phyloP scores from a whole-genome alignment of 1,140 invertebrate species.

The Drosophila prosaltans region DNA sequence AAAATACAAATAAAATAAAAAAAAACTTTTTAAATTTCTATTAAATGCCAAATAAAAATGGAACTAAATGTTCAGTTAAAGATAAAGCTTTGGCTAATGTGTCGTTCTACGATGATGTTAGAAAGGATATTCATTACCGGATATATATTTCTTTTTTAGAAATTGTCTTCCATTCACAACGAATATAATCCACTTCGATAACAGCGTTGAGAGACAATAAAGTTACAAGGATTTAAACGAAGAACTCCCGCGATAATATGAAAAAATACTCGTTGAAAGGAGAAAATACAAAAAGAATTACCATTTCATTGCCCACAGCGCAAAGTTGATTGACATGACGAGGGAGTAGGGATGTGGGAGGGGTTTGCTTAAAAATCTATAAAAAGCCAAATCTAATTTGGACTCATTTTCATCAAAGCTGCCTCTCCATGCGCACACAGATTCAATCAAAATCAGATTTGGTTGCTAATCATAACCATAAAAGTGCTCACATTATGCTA shows the following conservation, averaged over 20 bases:
- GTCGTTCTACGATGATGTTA: too few relatives aligned
- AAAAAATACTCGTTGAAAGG: too few relatives aligned
- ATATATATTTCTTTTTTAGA: too few relatives aligned
- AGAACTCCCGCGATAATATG: too few relatives aligned
- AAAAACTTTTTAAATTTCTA: too few relatives aligned
- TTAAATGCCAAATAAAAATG: too few relatives aligned
- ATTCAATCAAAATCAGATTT: slow-evolving; percentile 55
- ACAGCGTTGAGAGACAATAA: slow-evolving; percentile 39
- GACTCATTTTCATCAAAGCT: slow-evolving; percentile 2
- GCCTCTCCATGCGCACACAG: slow-evolving; percentile 39
- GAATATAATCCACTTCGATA: background rate
- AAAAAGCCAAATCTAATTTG: slow-evolving; percentile 16
- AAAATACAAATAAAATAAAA: background rate
- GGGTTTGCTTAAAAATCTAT: slow-evolving; percentile 4
- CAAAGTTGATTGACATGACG: background rate
- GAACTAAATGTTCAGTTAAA: too few relatives aligned
- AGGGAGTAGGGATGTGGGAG: background rate
- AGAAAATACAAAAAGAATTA: background rate
- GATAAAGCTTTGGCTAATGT: too few relatives aligned
- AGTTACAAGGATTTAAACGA: background rate
- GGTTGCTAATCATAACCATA: slow-evolving; percentile 33
- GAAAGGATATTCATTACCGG: too few relatives aligned
- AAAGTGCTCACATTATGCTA: slow-evolving; percentile 58
- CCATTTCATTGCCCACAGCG: slow-evolving; percentile 15
- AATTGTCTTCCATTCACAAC: background rate